Conservation (phyloP, 2,113 vertebrate species). For the Romanogobio albipinnatus region DNA sequence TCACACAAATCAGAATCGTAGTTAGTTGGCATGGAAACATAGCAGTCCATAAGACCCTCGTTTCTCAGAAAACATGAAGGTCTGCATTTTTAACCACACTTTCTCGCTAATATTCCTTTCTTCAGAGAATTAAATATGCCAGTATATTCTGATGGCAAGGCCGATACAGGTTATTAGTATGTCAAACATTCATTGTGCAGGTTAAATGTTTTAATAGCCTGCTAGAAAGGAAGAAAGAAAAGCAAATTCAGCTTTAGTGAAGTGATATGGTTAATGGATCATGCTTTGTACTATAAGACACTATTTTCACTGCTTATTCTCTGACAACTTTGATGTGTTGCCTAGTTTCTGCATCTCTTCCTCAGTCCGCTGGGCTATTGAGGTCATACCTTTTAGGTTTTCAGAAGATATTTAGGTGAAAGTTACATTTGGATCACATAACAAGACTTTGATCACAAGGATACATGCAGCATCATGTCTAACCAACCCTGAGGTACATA, state of each 20-base stretch:
- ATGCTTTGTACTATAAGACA: neutral
- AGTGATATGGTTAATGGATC: neutral
- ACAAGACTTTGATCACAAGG: neutral
- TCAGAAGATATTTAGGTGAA: neutral
- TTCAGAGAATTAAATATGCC: slow-evolving; percentile 3
- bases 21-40: slow-evolving; percentile 46
- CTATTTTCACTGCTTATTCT: neutral
- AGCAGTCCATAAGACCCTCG: neutral
- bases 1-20: neutral
- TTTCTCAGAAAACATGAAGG: slow-evolving; percentile 34
- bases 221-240: neutral
- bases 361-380: neutral
- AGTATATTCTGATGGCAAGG: slow-evolving; percentile 25
- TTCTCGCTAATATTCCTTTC: slow-evolving; percentile 13
- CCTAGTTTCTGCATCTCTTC: slow-evolving; percentile 4
- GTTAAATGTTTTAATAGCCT: slow-evolving; percentile 34
- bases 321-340: neutral
- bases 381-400: slow-evolving; percentile 18
- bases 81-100: slow-evolving; percentile 14
- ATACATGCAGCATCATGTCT: neutral
- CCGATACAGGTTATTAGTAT: slow-evolving; percentile 46
- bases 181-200: slow-evolving; percentile 46
- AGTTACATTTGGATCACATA: slow-evolving; percentile 1
- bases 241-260: neutral
- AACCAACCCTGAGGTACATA: neutral